These are phyloP conservation scores for Nebria ingens DNA, from an alignment of 1,140 invertebrate species.

Conservation along the genomic window DNA sequence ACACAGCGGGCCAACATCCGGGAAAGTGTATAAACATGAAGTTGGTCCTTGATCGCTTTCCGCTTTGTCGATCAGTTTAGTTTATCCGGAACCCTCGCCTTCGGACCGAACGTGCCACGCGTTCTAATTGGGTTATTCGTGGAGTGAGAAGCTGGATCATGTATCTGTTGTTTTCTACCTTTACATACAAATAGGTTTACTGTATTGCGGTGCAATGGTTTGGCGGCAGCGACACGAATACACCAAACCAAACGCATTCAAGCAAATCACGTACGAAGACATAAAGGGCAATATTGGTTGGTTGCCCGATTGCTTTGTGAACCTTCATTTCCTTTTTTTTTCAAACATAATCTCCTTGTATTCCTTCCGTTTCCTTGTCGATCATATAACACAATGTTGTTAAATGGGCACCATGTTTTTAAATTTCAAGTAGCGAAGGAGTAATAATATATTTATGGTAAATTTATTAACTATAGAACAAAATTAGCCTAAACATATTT, in stretches of 20 bases:
- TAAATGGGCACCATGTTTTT: too few species aligned
- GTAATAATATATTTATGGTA: too few species aligned
- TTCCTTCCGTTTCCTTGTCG: background rate
- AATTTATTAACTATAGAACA: too few species aligned
- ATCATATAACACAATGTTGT: too few species aligned
- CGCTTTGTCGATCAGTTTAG: conserved; percentile 1
- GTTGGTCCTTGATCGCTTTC: background rate
- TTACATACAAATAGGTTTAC: conserved; percentile 25
- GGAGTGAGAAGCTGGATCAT: conserved; percentile 22
- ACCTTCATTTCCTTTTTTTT: background rate
- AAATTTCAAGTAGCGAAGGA: too few species aligned
- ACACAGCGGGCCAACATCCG: too few species aligned
- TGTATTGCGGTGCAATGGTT: conserved; percentile 4
- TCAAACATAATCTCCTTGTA: background rate
- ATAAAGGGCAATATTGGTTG: background rate
- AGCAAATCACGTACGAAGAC: background rate
- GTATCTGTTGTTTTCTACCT: conserved; percentile 20
- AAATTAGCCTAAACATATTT: too few species aligned
- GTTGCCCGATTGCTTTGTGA: background rate
- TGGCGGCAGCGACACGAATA: background rate
- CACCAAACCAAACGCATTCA: background rate
- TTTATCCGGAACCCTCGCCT: conserved; percentile 11
- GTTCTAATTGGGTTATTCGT: conserved; percentile 19
- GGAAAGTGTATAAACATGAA: background rate
- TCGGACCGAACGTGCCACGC: conserved; percentile 17